Evolutionary conservation across 2,113 vertebrate genomes (phyloP).

Genomic region (Arvicanthis niloticus): DNA sequence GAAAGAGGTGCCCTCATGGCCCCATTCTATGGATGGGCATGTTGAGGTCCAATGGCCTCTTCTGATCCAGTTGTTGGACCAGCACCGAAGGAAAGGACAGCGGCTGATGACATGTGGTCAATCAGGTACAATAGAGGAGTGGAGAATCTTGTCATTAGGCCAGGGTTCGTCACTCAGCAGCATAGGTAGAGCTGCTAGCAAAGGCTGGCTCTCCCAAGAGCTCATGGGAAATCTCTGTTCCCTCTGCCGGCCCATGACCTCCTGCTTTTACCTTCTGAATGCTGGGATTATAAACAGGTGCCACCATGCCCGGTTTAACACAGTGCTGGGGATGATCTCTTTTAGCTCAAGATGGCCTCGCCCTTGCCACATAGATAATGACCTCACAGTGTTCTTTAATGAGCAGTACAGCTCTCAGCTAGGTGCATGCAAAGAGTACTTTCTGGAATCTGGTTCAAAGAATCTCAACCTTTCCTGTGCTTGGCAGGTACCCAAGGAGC

Average conservation of each 20-base stretch:
- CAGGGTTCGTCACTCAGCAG: not conserved
- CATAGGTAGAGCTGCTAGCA: not conserved
- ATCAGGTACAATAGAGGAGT: too few relatives aligned
- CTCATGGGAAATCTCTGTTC: not conserved
- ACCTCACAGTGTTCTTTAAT: not conserved
- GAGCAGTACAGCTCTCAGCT: not conserved
- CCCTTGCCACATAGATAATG: not conserved
- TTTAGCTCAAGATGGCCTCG: too few relatives aligned
- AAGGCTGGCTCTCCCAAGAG: not conserved
- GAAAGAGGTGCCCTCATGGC: too few relatives aligned
- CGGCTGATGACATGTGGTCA: not conserved
- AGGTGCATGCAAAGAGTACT: not conserved
- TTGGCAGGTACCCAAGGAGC: not conserved
- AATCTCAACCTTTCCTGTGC: not conserved
- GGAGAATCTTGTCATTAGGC: not conserved
- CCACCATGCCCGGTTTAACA: not conserved
- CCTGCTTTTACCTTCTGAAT: not conserved
- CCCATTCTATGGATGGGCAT: constrained; percentile 21
- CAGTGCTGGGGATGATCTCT: not conserved
- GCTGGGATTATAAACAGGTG: not conserved
- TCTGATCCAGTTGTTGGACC: not conserved
- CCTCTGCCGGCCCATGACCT: not conserved
- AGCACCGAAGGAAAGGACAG: not conserved
- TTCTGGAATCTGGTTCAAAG: not conserved
- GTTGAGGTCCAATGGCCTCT: not conserved